Conservation (phyloP, 2,797 vertebrate species). For the Epinephelus malabaricus region DNA sequence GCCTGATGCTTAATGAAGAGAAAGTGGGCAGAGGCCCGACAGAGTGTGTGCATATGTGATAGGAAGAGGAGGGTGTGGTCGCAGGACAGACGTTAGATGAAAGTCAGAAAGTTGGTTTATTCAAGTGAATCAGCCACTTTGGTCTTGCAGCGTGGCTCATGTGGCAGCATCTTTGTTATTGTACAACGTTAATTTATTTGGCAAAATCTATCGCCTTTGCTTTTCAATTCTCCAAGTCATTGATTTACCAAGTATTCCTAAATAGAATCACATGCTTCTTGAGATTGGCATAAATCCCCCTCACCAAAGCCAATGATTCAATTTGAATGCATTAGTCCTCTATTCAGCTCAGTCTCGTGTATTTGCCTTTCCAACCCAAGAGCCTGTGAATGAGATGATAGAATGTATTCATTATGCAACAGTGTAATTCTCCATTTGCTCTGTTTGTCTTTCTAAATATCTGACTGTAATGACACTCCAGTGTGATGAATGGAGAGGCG, state of each 20-base stretch:
- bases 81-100: constrained; percentile 20
- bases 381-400: constrained; percentile 72
- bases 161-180: constrained; percentile 42
- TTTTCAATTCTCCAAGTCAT: constrained; percentile 58
- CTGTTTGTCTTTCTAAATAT: constrained; percentile 80
- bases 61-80: constrained; percentile 32
- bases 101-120: constrained; percentile 40
- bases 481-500: constrained; percentile 73
- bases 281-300: constrained; percentile 63
- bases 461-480: constrained; percentile 76
- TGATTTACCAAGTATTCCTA: constrained; percentile 65
- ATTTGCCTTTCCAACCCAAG: constrained; percentile 74
- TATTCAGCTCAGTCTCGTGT: constrained; percentile 70
- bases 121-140: constrained; percentile 34
- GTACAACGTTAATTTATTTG: constrained; percentile 38
- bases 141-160: constrained; percentile 16
- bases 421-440: constrained; percentile 69
- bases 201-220: constrained; percentile 61
- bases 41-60: constrained; percentile 40
- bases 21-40: constrained; percentile 33
- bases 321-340: constrained; percentile 77
- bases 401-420: constrained; percentile 75
- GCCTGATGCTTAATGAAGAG: constrained; percentile 57
- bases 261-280: constrained; percentile 72
- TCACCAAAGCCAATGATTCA: constrained; percentile 68